These are phyloP conservation scores for Apamea sordens DNA, from an alignment of 2,888 invertebrate species.

Conservation along the genomic window DNA sequence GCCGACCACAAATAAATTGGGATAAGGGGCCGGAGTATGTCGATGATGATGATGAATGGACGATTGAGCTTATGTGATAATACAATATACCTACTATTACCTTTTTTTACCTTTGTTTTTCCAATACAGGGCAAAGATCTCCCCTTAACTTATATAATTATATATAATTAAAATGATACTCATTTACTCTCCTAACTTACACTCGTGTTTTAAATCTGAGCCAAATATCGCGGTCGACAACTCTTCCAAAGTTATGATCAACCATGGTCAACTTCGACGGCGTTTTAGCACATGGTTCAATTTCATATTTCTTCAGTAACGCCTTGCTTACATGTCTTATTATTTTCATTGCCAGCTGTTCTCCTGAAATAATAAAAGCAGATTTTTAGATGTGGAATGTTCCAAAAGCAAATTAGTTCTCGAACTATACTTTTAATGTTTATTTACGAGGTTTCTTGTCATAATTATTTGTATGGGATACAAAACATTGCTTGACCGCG, in stretches of 20 bases:
- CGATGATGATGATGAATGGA: not conserved
- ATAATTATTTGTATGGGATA: not conserved
- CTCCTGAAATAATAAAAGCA: conserved; percentile 75
- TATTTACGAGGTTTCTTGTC: not conserved
- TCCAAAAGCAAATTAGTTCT: not conserved
- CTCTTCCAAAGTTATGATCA: conserved; percentile 82
- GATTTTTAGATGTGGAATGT: not conserved
- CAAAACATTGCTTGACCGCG: not conserved
- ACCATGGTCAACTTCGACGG: conserved; percentile 73
- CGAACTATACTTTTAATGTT: not conserved
- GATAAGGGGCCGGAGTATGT: not conserved
- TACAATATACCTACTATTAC: not conserved
- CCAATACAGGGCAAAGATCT: not conserved
- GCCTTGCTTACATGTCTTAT: conserved; percentile 74
- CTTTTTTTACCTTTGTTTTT: not conserved
- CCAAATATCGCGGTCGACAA: conserved; percentile 80
- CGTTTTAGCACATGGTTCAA: conserved; percentile 76
- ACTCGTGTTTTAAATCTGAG: conserved; percentile 75
- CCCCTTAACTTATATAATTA: not conserved
- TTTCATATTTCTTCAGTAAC: conserved; percentile 75
- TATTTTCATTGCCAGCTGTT: conserved; percentile 79
- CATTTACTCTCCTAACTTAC: conserved; percentile 6
- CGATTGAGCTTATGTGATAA: not conserved
- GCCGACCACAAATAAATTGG: not conserved
- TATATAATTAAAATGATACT: not conserved